Evolutionary conservation across 2,888 invertebrate genomes (phyloP), one percentile per base, ranked within the genome.

Genomic region (Drosophila vallismaia): DNA sequence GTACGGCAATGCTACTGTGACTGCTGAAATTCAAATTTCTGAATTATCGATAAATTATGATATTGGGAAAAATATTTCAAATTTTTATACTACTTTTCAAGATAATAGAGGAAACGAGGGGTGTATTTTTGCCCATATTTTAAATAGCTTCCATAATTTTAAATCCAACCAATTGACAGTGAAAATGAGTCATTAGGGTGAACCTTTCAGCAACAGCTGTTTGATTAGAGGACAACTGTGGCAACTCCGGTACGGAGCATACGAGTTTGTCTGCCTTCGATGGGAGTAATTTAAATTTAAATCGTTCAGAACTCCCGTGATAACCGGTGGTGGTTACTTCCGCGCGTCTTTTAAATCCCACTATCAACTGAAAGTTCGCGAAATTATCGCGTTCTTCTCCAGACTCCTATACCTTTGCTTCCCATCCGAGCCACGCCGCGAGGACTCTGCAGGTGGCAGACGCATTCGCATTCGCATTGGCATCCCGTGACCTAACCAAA

Each of bases 301-400:
- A 5, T 48, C 40, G 26, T 40, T 36, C 3, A 28, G 12, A 38
- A 26, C 38, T 46, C 24, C 66, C 53, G 67, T 33, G 26, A 29
- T 10, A 44, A 29, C n/a, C 38, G 62, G 52, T 64, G 26, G 52
- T 67, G 28, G 28, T 28, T 28, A 4, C 19, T 42, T 44, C 33
- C 29, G 36, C 67, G 67, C 67, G 66, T 31, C 26, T 53, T 45
- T 53, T 3, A 48, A 64, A 38, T 33, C 53, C 54, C n/a, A 42
- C 38, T 14, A 24, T 42, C 40, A 9, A 1, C 19, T 19, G 12
- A 26, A 36, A 64, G 24, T 38, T 33, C 66, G 64, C 49, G 44
- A 49, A 31, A 50, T 19, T 5, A 14, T n/a, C 36, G 51, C 31
- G 53, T 29, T 45, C 9, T 67, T 42, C 26, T 10, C 14, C 10